Conservation (phyloP, 1,140 invertebrate species). For the Eulimnadia texana region DNA sequence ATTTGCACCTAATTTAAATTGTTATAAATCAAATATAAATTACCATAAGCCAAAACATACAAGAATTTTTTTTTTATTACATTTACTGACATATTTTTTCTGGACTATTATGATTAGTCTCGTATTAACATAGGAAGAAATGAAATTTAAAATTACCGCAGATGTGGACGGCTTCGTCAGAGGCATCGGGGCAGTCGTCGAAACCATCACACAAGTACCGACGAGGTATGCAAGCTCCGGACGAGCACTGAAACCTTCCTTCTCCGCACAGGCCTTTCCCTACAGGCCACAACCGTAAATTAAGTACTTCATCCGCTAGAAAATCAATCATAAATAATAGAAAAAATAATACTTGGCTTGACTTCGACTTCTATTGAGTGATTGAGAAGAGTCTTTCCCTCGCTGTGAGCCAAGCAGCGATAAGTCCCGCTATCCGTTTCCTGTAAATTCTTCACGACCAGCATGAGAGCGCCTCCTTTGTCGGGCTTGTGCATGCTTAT, state of each 20-base stretch:
- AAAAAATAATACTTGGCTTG: constrained; percentile 24
- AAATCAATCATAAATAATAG: constrained; percentile 8
- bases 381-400: constrained; percentile 15
- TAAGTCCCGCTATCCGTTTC: constrained; percentile 27
- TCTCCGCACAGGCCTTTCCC: constrained; percentile 28
- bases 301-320: background rate
- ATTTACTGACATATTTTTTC: background rate
- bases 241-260: constrained; percentile 41
- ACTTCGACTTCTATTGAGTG: constrained; percentile 23
- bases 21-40: constrained; percentile 2
- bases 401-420: constrained; percentile 23
- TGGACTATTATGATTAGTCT: background rate
- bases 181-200: constrained; percentile 66
- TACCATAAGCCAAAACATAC: too few species aligned
- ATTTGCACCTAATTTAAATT: constrained; percentile 24
- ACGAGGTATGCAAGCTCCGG: constrained; percentile 72
- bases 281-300: background rate
- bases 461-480: constrained; percentile 18
- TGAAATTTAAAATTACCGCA: constrained; percentile 28
- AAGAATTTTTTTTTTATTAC: background rate
- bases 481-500: constrained; percentile 18
- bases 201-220: constrained; percentile 89
- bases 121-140: background rate
- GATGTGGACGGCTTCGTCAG: constrained; percentile 45
- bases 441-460: constrained; percentile 24